Base-by-base conservation (phyloP, 1,140 invertebrate genomes). In the Sogatella furcifera region DNA sequence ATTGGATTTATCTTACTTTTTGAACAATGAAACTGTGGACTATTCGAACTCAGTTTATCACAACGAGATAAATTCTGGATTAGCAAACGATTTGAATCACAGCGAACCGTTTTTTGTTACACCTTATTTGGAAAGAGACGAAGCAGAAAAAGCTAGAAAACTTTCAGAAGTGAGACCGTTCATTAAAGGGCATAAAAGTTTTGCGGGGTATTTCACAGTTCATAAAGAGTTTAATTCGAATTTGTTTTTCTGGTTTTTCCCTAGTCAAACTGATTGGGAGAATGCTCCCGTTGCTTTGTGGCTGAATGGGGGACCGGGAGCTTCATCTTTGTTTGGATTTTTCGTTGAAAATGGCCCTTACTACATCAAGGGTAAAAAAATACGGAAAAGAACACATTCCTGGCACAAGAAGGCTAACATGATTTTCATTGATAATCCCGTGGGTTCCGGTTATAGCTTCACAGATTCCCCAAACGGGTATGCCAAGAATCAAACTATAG, bases 211-310 rank as follows among this genome's bases (percentile, higher is more conserved):
- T 67, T 77, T 89, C n/a, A 89, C 86, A 1, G 82, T 89, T 6
- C 80, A 89, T 67, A 77, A 82, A 69, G 21, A 9, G 14, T 55
- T 57, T 43, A 59, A 55, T 14, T 62, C 64, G 10, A 87, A 89
- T 71, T 69, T 85, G 62, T 90, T 87, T 71, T 89, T 90, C 71
- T 89, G 86, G 86, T 89, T 84, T 69, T 88, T 89, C 66, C 84
- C 85, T 22, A 75, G 84, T 64, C 71, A 67, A 3, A 67, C 71
- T 49, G 68, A 69, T 59, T 69, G 69, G 41, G 70, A 46, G 11
- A 59, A 70, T 24, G 79, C 80, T 5, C 87, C 88, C 9, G 77
- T 90, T 5, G 63, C 88, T 5, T 67, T 89, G 17, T 89, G 86
- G 86, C 73, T 89, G 10, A 84, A 90, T 76, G 88, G 87, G 31